These are phyloP conservation scores for Argynnis bischoffii DNA, from an alignment of 2,888 invertebrate genomes.

Conservation along the genomic window DNA sequence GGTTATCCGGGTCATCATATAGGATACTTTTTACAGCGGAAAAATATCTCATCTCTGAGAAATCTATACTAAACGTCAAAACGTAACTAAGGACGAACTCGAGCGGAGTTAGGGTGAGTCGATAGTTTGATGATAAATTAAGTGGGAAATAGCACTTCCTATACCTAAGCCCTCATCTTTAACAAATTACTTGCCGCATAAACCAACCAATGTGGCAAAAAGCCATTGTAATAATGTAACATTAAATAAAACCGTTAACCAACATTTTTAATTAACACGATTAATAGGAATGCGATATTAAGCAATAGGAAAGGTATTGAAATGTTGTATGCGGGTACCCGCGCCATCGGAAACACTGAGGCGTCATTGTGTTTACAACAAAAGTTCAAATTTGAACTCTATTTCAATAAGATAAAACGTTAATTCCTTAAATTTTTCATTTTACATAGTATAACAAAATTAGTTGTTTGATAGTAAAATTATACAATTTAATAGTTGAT, in stretches of 20 bases:
- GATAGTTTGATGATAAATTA: no score
- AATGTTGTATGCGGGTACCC: constrained; percentile 77
- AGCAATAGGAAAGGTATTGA: constrained; percentile 73
- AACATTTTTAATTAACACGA: constrained; percentile 64
- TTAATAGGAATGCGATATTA: constrained; percentile 75
- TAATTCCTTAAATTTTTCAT: not conserved
- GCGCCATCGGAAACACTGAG: constrained; percentile 47
- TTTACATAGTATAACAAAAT: constrained; percentile 4
- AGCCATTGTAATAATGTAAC: constrained; percentile 6
- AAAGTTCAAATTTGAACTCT: constrained; percentile 16
- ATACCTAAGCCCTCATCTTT: constrained; percentile 12
- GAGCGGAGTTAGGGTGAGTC: no score
- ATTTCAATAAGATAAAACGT: not conserved
- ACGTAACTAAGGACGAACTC: no score
- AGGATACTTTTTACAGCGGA: no score
- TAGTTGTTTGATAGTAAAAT: constrained; percentile 6
- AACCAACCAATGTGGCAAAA: constrained; percentile 16
- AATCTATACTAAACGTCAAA: no score
- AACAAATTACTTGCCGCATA: constrained; percentile 15
- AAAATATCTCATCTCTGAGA: no score
- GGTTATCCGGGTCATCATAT: no score
- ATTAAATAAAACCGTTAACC: constrained; percentile 71
- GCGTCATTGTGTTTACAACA: not conserved
- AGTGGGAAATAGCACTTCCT: no score
- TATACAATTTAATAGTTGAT: constrained; percentile 57